Evolutionary conservation across 2,797 vertebrate species (phyloP), one percentile per base, ranked within the genome.

Genomic region (Iguana delicatissima): DNA sequence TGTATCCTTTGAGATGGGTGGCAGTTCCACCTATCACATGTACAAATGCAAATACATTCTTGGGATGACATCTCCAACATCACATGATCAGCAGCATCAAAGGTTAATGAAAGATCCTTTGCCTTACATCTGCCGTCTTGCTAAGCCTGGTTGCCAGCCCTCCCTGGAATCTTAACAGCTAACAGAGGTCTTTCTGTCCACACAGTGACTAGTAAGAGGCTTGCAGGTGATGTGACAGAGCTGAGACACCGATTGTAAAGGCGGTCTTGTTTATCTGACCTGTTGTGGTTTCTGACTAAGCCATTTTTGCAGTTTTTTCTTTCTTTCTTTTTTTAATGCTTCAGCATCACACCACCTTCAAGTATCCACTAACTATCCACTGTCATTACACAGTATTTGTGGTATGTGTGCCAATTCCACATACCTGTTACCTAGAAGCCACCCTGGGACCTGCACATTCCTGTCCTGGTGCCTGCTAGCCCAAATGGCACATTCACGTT

Each of bases 81-180:
- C 35, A 88, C 50, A 12, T 69, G 29, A 84, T 35, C 62, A 79
- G 55, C 29, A n/a, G 29, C 32, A 55, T 84, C 35, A 84, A 84
- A 84, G 80, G 20, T 29, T 38, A 22, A 38, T 62, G 69, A 74
- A 32, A 74, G 35, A 42, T 26, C 64, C 80, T 77, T 92, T 94
- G 86, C 79, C 85, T 67, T 57, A 2, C 1, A 76, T 62, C 59
- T 22, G 38, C 90, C 89, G 38, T 57, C 80, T 67, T 91, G 84
- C 89, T 32, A 89, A 88, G 57, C 18, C 89, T 32, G 80, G 35
- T 89, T 86, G 12, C 79, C 83, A 9, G 0, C 13, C 35, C 64
- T 88, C 80, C 38, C 84, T 76, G 88, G 79, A 84, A 82, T 77
- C 55, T 52, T 87, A 35, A 42, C 20, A 67, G 50, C 50, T 83